Evolutionary conservation across 2,797 vertebrate genomes (phyloP).

Genomic region (Crenichthys baileyi): DNA sequence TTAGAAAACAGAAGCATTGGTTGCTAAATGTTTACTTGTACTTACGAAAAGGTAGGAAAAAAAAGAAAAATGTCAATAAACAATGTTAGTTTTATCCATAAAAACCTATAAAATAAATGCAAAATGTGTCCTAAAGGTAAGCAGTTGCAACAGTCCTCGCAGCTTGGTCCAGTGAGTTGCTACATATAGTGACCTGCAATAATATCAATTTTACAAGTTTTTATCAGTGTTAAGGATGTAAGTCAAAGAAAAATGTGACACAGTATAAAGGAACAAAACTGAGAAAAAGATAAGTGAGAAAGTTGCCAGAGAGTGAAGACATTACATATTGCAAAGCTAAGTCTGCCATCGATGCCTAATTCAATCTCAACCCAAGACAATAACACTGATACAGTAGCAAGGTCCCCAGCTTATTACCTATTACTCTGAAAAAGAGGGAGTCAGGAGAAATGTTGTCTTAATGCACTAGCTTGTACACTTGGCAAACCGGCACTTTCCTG

Average conservation of each 20-base stretch:
- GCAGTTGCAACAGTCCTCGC: background rate
- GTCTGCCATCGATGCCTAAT: background rate
- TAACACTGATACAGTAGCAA: too few species aligned
- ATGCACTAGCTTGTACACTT: background rate
- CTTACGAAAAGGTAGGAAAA: background rate
- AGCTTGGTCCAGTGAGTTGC: background rate
- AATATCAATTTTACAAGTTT: background rate
- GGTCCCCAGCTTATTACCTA: too few species aligned
- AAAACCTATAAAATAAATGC: too few species aligned
- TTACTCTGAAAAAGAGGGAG: background rate
- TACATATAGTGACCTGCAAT: background rate
- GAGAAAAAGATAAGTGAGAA: background rate
- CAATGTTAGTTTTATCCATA: background rate
- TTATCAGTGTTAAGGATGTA: background rate
- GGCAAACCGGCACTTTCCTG: background rate
- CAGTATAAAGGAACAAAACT: background rate
- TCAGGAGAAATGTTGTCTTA: background rate
- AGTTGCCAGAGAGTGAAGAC: background rate
- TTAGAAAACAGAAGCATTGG: background rate
- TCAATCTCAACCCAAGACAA: background rate
- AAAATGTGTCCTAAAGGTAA: background rate
- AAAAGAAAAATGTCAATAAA: background rate
- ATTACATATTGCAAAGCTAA: background rate
- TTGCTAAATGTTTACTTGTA: background rate
- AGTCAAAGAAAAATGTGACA: background rate